Percentiles rank a stretch among this genome's conserved stretches.
Conservation (phyloP, 2,797 vertebrate species). For the Notolepis coatsorum region DNA sequence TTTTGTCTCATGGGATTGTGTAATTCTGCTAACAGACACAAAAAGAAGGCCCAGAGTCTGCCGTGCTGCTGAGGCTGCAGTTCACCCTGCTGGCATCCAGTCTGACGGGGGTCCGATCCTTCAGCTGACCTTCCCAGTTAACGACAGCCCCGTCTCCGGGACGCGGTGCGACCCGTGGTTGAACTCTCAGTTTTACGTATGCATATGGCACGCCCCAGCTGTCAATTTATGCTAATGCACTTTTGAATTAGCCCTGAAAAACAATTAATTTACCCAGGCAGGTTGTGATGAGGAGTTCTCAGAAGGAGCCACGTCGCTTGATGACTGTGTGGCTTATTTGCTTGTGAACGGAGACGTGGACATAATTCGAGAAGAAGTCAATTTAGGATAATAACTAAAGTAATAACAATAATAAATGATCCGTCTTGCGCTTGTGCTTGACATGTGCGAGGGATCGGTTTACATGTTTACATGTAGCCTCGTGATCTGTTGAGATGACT, state of each 20-base stretch:
- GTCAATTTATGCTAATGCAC: slow-evolving; percentile 75
- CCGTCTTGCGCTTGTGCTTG: slow-evolving; percentile 14
- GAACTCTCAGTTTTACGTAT: slow-evolving; percentile 67
- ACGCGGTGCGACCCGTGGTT: slow-evolving; percentile 51
- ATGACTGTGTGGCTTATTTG: slow-evolving; percentile 58
- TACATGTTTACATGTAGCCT: slow-evolving; percentile 20
- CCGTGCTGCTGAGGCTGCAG: slow-evolving; percentile 73
- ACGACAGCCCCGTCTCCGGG: slow-evolving; percentile 51
- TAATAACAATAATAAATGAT: not conserved
- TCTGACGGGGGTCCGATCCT: slow-evolving; percentile 65
- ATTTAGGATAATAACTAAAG: slow-evolving; percentile 35
- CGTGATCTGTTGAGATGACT: slow-evolving; percentile 39
- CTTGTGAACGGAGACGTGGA: slow-evolving; percentile 48
- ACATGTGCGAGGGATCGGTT: slow-evolving; percentile 34
- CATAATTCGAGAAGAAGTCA: slow-evolving; percentile 56
- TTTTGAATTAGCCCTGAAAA: slow-evolving; percentile 74
- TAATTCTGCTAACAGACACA: slow-evolving; percentile 78
- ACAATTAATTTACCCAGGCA: slow-evolving; percentile 73
- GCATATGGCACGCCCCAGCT: slow-evolving; percentile 59
- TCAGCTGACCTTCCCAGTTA: slow-evolving; percentile 71
- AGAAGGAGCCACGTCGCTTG: slow-evolving; percentile 61
- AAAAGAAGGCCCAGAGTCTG: slow-evolving; percentile 62
- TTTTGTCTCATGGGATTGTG: slow-evolving; percentile 72
- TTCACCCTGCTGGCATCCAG: slow-evolving; percentile 60
- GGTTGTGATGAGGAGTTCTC: slow-evolving; percentile 70